A percentile compares a stretch with the other conserved stretches of the same genome.
These are phyloP conservation scores for Tympanoctomys barrerae DNA, from an alignment of 2,797 vertebrate genomes.

Conservation along the genomic window DNA sequence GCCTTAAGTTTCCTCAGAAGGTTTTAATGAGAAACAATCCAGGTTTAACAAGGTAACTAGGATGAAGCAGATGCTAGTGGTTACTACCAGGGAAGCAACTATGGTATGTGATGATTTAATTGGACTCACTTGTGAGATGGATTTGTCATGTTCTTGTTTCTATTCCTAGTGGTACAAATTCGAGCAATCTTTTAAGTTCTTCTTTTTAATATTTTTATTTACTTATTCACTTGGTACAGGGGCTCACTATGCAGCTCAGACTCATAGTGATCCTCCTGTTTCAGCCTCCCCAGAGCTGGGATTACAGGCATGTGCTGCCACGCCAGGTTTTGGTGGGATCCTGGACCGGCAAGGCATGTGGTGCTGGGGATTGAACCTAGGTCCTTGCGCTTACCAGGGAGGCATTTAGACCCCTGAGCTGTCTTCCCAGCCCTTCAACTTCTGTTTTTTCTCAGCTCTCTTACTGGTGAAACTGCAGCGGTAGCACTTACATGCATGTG, in stretches of 20 bases:
- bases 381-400: too few species aligned
- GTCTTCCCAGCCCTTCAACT: too few species aligned
- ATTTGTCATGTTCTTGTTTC: background rate
- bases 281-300: too few species aligned
- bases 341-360: too few species aligned
- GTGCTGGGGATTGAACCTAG: too few species aligned
- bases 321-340: too few species aligned
- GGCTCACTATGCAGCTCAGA: too few species aligned
- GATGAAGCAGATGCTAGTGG: background rate
- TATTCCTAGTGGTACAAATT: background rate
- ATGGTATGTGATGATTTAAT: background rate
- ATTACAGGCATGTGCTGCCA: too few species aligned
- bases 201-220: background rate
- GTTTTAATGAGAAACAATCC: background rate
- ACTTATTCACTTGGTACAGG: too few species aligned
- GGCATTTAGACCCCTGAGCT: too few species aligned
- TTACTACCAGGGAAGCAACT: conserved; percentile 21
- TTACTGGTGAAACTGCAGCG: background rate
- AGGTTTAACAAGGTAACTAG: background rate
- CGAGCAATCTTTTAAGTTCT: background rate
- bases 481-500: background rate
- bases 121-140: background rate
- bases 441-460: background rate
- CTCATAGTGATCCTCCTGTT: too few species aligned
- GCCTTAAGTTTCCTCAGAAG: background rate